phyloP scores from a whole-genome alignment of 2,888 invertebrate genomes.

The Orthonychiurus folsomi region DNA sequence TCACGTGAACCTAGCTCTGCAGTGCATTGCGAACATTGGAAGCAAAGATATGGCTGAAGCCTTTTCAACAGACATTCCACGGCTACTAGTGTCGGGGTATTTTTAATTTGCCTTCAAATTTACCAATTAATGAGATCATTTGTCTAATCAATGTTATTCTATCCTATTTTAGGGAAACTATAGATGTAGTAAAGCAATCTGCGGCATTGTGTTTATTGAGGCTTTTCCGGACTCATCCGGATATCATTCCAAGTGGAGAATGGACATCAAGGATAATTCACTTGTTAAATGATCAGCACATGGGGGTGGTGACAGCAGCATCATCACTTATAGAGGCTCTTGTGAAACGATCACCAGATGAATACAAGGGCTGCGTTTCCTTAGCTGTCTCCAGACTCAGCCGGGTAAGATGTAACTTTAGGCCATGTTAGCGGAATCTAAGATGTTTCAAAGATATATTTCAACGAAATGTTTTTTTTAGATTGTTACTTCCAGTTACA shows the following conservation, averaged over 20 bases:
- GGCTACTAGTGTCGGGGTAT: conserved; percentile 90
- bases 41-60: conserved; percentile 99
- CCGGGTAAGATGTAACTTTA: no score
- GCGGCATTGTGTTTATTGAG: conserved; percentile 93
- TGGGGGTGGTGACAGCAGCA: conserved; percentile 98
- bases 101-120: background rate
- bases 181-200: conserved; percentile 98
- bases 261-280: conserved; percentile 99
- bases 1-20: conserved; percentile 94
- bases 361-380: conserved; percentile 98
- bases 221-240: conserved; percentile 87
- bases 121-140: background rate
- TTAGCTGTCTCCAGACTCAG: conserved; percentile 94
- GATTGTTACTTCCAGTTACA: conserved; percentile 98
- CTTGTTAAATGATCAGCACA: conserved; percentile 94
- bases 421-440: conserved; percentile 18
- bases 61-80: conserved; percentile 84
- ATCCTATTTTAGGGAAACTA: conserved; percentile 66
- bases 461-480: conserved; percentile 43
- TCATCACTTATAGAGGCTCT: conserved; percentile 95
- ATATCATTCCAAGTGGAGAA: conserved; percentile 93
- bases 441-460: no score
- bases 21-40: conserved; percentile 99
- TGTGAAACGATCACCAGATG: conserved; percentile 97
- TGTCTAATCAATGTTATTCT: conserved; percentile 6